Evolutionary conservation across 2,888 invertebrate genomes (phyloP), one percentile per base, ranked within the genome.

Genomic region (Gnatocerus cornutus): DNA sequence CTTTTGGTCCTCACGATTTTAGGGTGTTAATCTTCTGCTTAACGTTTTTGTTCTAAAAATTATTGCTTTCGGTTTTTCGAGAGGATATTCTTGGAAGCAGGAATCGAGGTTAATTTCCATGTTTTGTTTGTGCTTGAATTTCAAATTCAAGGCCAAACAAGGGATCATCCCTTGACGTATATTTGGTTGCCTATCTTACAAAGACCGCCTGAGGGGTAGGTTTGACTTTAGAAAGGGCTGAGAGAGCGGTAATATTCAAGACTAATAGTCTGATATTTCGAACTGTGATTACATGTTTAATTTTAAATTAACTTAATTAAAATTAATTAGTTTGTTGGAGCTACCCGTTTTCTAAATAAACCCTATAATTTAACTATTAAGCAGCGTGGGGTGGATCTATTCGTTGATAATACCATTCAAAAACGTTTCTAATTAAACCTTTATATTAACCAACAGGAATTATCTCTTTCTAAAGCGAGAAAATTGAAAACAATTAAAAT

Each of bases 121-220:
- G 61, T 68, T 68, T 61, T 68, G 68, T 68, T 68, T 62, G 55
- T 62, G 59, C 46, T 46, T 50, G 41, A 62, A 68, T 68, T 62
- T 68, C 52, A 52, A 59, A 67, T 67, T 67, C 58, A 67, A 59
- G 66, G 56, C 58, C 50, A 58, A 58, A 66, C 30, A 58, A 27
- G 45, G 59, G 66, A 61, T 61, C 48, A 48, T 61, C 61, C 48
- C 46, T 21, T 13, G 33, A 43, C 33, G 59, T 58, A 66, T 50
- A 56, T 66, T 41, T 66, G 63, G 16, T 50, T 48, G 55, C 68
- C 50, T 68, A 30, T 56, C 30, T 68, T 62, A 41, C 27, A 68
- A 50, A 50, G 46, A 56, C 39, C 7, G 33, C 50, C 50, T 10
- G 12, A 33, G 45, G 64, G 45, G 16, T 53, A 37, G 10, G 27